Base-by-base conservation (phyloP, 2,888 invertebrate species). In the Eledona agricola region DNA sequence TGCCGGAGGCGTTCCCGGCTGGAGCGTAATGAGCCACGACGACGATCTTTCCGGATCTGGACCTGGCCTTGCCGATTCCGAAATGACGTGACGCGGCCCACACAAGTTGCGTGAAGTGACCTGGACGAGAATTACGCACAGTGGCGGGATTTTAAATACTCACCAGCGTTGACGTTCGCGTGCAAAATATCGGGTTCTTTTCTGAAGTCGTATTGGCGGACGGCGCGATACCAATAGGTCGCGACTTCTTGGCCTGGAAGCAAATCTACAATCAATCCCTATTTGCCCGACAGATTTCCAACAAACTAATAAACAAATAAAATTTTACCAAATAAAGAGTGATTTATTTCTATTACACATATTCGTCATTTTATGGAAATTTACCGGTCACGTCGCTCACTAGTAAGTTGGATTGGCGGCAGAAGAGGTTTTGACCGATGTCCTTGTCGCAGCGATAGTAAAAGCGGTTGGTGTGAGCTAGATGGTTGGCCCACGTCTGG, bases 21-120 rank as follows among this genome's bases (percentile, higher is more conserved):
- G 93, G 92, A 22, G 85, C 83, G 73, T 93, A 93, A 76, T 90
- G 89, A 7, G 90, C 91, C 1, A 93, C 93, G 0, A 93, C 90
- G 58, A 90, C 86, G 29, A 89, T 81, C 69, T 89, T 89, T 6
- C 90, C 90, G 7, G 87, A 86, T 26, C 87, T 79, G 17, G 88
- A 88, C 38, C 86, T 82, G 1, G 91, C 90, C 70, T 89, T 90
- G 3, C 91, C 93, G 1, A 93, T 84, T 1, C 93, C 93, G 69
- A 92, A 85, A 72, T 85, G 83, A 28, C 83, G 82, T 1, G 88
- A 89, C 31, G 81, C 82, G 20, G 84, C 83, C 93, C 93, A 93
- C 12, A 93, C 89, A 74, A 93, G 80, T 77, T 93, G 93, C 0
- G 91, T 90, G 75, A 93, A 93, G 74, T 92, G 91, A 51, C 92